Base-by-base conservation (phyloP, 2,797 vertebrate species). In the Thunnus albacares region DNA sequence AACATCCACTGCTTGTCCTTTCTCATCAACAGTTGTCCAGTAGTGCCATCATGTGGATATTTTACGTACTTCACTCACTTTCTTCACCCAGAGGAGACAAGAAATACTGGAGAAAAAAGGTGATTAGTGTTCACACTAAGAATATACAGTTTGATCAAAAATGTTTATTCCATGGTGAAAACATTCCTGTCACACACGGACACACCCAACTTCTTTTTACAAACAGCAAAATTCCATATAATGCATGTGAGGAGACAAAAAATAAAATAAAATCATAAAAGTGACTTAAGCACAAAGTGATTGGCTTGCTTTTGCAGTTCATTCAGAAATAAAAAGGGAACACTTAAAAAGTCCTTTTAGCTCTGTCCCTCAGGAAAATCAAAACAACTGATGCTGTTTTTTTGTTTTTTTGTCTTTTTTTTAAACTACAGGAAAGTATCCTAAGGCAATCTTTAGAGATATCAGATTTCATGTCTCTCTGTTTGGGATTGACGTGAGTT, bases 81-180 rank as follows among this genome's bases (percentile, higher is more conserved):
- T 15, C 18, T 15, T 51, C 38, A 11, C n/a, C 9, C 24, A 49
- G 11, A 24, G 30, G 8, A 59, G n/a, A n/a, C 18, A 14, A 4
- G 24, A 63, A 5, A 33, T 1, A 10, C 11, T 2, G 0, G 20
- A 53, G 11, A 38, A 33, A 30, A 26, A n/a, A 12, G 3, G 3
- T 1, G 26, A 28, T 52, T 9, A 0, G 12, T 10, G n/a, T 60
- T 41, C 22, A 77, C n/a, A 43, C 26, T 1, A 10, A 45, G 3
- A 56, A 14, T 45, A 38, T 63, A 53, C 26, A 71, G 49, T 81
- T 89, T 89, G 84, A 90, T 90, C 85, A 89, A 93, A 93, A 89
- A 86, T 18, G 71, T 93, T 94, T 94, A 94, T 90, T 94, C 79
- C 80, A 77, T 57, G 47, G 83, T 91, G 86, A 93, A 94, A 93